A percentile compares a stretch with the other conserved stretches of the same genome.
Evolutionary conservation across 1,140 invertebrate species (phyloP).

Genomic region (Probaryconus sp.): DNA sequence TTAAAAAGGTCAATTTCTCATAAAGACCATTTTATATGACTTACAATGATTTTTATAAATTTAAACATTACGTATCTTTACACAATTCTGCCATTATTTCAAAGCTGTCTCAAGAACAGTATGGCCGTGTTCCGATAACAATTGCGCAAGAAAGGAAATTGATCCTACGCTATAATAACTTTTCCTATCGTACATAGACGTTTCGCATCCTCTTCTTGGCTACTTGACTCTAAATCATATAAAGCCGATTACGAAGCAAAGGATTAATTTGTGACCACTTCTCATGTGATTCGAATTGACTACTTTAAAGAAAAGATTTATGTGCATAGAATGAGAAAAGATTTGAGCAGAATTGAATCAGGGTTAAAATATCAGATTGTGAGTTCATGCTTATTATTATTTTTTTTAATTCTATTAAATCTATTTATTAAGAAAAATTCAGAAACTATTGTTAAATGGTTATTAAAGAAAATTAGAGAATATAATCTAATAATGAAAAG

Average conservation of each 20-base stretch:
- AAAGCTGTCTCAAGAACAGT: constrained; percentile 60
- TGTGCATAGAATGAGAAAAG: constrained; percentile 40
- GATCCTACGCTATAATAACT: constrained; percentile 60
- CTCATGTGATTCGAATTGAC: constrained; percentile 55
- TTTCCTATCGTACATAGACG: constrained; percentile 58
- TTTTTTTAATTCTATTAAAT: constrained; percentile 2
- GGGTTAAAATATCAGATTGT: constrained; percentile 25
- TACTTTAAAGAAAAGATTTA: constrained; percentile 57
- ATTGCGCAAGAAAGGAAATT: constrained; percentile 62
- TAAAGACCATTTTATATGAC: not conserved
- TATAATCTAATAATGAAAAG: too few relatives aligned
- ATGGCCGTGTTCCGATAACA: constrained; percentile 65
- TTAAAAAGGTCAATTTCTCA: not conserved
- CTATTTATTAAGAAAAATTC: too few relatives aligned
- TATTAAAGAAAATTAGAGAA: too few relatives aligned
- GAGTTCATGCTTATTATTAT: not conserved
- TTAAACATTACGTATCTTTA: too few relatives aligned
- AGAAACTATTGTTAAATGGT: too few relatives aligned
- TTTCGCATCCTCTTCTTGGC: constrained; percentile 61
- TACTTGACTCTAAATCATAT: constrained; percentile 66
- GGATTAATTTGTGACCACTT: constrained; percentile 74
- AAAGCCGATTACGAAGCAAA: constrained; percentile 75
- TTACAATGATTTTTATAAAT: too few relatives aligned
- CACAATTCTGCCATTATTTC: constrained; percentile 40
- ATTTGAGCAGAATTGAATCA: constrained; percentile 41